Base-by-base conservation (phyloP, 37 sponge, comb jelly and placozoan genomes). In the Petrosia ficiformis region DNA sequence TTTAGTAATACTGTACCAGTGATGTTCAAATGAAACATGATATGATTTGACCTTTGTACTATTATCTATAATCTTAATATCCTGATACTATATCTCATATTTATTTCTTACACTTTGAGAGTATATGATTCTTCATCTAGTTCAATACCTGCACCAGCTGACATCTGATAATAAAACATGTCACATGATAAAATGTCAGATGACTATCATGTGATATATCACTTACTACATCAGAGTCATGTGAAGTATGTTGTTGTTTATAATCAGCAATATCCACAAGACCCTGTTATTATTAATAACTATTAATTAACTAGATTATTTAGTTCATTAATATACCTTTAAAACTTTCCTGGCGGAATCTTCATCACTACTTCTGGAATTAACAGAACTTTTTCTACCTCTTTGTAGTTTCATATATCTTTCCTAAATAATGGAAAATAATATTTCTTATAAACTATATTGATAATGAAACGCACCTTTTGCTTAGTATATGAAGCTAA, bases 331-430 rank as follows among this genome's bases (percentile, higher is more conserved):
- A 24, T 42, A 2, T 73, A 87, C 90, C 82, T 90, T 80, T 56
- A 90, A 70, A 8, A 90, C 90, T 84, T 90, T 90, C 56, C 76
- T 70, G 21, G 89, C 89, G 52, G 82, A 72, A 4, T 30, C 76
- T 8, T 67, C 69, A 10, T 84, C 85, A 14, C 61, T 67, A 37
- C 68, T 30, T 33, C 24, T 44, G 2, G 59, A 36, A 2, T 69
- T 31, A 11, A 56, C 30, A 19, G 80, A 74, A 35, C 36, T 75
- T 8, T 42, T 29, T 10, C 87, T 68, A 33, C 38, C 25, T 41
- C 39, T 80, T 42, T 67, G 2, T 56, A 80, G 65, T 52, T 74
- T 78, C 76, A 78, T 32, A 16, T 44, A 60, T 26, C 87, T 44
- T 59, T 86, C 87, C 71, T 86, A 59, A 26, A 32, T 36, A 35